A percentile compares a stretch with the other conserved stretches of the same genome.
Conservation (phyloP, 2,888 invertebrate genomes). For the Cactoblastis cactorum region DNA sequence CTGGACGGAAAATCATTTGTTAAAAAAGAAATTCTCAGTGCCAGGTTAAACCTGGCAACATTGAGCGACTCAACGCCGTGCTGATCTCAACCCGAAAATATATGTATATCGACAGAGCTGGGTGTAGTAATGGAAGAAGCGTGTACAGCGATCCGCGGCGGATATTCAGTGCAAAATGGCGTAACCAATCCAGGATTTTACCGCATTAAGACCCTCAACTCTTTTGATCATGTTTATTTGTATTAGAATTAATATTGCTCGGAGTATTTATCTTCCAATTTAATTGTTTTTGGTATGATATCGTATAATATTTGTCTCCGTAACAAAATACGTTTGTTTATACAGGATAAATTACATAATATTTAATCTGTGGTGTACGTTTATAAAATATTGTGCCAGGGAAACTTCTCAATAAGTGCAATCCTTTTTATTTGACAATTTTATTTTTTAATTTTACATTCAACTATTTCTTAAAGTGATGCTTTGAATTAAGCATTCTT, state of each 20-base stretch:
- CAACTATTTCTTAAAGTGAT: no score
- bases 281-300: not conserved
- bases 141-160: not conserved
- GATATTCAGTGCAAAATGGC: not conserved
- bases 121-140: slow-evolving; percentile 12
- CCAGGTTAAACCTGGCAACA: not conserved
- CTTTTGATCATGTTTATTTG: not conserved
- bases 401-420: no score
- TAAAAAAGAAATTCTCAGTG: no score
- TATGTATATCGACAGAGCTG: not conserved
- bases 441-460: no score
- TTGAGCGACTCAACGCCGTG: not conserved
- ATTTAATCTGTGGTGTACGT: no score
- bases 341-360: no score
- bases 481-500: no score
- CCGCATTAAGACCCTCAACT: not conserved
- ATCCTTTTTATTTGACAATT: no score
- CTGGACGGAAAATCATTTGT: not conserved
- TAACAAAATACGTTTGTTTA: no score
- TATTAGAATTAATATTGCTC: not conserved
- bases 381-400: no score
- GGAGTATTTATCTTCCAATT: not conserved
- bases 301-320: no score
- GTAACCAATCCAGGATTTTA: not conserved
- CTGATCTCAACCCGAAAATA: not conserved